These are phyloP conservation scores for Laodelphax striatellus DNA, from an alignment of 1,140 invertebrate genomes.

Conservation along the genomic window DNA sequence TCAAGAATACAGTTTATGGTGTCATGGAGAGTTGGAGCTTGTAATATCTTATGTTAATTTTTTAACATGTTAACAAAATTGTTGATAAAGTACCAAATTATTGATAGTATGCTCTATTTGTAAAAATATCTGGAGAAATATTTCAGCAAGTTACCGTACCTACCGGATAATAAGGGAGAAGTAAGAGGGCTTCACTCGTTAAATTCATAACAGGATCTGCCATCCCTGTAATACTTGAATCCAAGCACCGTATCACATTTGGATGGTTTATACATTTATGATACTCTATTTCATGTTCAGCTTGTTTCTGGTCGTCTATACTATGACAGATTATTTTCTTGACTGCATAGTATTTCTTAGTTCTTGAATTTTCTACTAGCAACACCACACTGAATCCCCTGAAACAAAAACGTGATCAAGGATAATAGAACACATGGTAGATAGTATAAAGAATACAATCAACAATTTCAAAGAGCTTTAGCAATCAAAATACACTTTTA, in stretches of 20 bases:
- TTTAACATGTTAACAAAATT: too few species aligned
- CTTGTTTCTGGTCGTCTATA: slow-evolving; percentile 61
- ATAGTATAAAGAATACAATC: too few species aligned
- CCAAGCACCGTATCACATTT: slow-evolving; percentile 65
- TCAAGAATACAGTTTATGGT: too few species aligned
- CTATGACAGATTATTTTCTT: slow-evolving; percentile 74
- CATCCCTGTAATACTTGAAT: slow-evolving; percentile 48
- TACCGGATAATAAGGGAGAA: slow-evolving; percentile 67
- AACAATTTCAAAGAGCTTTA: too few species aligned
- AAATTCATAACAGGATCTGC: slow-evolving; percentile 53
- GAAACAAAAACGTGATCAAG: slow-evolving; percentile 26
- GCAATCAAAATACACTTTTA: too few species aligned
- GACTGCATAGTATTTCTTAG: slow-evolving; percentile 59
- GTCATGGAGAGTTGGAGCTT: too few species aligned
- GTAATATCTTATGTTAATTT: too few species aligned
- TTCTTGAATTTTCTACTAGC: slow-evolving; percentile 60
- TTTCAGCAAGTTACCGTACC: slow-evolving; percentile 20
- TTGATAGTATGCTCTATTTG: too few species aligned
- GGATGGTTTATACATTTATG: slow-evolving; percentile 57
- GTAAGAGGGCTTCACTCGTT: slow-evolving; percentile 60
- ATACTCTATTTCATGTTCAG: slow-evolving; percentile 63
- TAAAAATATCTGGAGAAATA: too few species aligned
- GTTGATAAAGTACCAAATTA: too few species aligned
- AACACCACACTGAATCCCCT: slow-evolving; percentile 78
- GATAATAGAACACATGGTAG: slow-evolving; percentile 2